phyloP scores from a whole-genome alignment of 2,113 vertebrate species.

The Colius striatus region DNA sequence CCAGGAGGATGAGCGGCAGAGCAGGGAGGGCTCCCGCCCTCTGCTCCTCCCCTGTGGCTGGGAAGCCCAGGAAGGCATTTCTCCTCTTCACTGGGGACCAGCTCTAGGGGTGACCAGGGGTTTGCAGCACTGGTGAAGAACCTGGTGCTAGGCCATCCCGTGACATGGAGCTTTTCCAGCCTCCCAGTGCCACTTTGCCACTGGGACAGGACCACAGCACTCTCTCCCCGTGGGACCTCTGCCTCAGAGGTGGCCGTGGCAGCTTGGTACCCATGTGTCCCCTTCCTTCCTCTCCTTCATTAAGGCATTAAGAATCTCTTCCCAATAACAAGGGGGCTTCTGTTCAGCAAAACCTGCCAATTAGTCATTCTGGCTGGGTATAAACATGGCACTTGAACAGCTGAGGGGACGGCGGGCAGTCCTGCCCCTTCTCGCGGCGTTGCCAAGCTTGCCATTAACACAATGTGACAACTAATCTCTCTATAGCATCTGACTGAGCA shows the following conservation, averaged over 20 bases:
- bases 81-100: neutral
- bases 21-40: neutral
- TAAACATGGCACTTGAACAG: slow-evolving; percentile 74
- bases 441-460: slow-evolving; percentile 82
- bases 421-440: slow-evolving; percentile 75
- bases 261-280: neutral
- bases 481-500: slow-evolving; percentile 80
- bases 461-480: slow-evolving; percentile 86
- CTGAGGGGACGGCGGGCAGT: slow-evolving; percentile 80
- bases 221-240: accelerated
- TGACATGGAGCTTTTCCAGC: neutral
- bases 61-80: neutral
- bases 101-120: neutral
- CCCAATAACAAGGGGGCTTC: slow-evolving; percentile 59
- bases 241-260: neutral
- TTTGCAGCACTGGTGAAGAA: neutral
- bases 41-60: neutral
- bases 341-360: slow-evolving; percentile 69
- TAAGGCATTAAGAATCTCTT: slow-evolving; percentile 14
- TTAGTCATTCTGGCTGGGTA: slow-evolving; percentile 71
- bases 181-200: neutral
- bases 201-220: neutral
- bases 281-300: neutral
- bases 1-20: neutral
- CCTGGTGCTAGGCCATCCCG: neutral